These are phyloP conservation scores for Andrena praecox DNA, from an alignment of 2,888 invertebrate genomes.

Conservation along the genomic window DNA sequence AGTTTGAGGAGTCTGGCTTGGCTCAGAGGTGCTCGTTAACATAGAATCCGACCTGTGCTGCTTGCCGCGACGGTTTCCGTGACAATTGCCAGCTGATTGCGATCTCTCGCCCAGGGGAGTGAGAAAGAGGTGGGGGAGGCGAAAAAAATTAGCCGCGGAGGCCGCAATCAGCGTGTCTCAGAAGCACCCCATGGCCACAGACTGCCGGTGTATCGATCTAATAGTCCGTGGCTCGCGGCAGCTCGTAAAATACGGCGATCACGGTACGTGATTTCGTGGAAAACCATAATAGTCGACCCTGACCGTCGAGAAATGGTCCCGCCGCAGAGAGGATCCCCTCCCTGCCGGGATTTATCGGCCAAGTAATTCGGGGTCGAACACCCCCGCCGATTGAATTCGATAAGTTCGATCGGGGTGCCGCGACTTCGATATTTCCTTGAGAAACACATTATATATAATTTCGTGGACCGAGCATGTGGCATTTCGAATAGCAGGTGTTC, in stretches of 20 bases:
- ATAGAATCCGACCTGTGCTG: slow-evolving; percentile 1
- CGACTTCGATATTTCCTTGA: not conserved
- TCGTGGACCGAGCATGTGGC: too few species aligned
- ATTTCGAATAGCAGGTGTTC: too few species aligned
- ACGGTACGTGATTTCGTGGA: slow-evolving; percentile 48
- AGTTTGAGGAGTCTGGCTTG: slow-evolving; percentile 3
- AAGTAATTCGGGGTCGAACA: slow-evolving; percentile 11
- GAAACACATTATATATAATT: not conserved
- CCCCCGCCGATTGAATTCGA: slow-evolving; percentile 1
- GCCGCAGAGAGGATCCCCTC: slow-evolving; percentile 1
- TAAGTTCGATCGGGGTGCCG: not conserved
- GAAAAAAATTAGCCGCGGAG: slow-evolving; percentile 34
- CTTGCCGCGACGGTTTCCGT: slow-evolving; percentile 19
- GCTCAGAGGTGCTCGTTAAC: slow-evolving; percentile 19
- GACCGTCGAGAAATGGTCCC: slow-evolving; percentile 41
- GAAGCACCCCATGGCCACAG: slow-evolving; percentile 28
- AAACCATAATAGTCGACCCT: slow-evolving; percentile 49
- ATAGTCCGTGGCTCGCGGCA: slow-evolving; percentile 32
- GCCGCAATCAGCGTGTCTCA: slow-evolving; percentile 49
- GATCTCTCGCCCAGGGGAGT: slow-evolving; percentile 12
- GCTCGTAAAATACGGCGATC: slow-evolving; percentile 54
- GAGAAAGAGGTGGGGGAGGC: not conserved
- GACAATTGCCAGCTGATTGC: slow-evolving; percentile 62
- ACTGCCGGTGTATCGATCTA: slow-evolving; percentile 48
- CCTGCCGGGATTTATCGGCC: slow-evolving; percentile 31